Conservation (phyloP, 2,888 invertebrate species). For the Dysmachus trigonus region DNA sequence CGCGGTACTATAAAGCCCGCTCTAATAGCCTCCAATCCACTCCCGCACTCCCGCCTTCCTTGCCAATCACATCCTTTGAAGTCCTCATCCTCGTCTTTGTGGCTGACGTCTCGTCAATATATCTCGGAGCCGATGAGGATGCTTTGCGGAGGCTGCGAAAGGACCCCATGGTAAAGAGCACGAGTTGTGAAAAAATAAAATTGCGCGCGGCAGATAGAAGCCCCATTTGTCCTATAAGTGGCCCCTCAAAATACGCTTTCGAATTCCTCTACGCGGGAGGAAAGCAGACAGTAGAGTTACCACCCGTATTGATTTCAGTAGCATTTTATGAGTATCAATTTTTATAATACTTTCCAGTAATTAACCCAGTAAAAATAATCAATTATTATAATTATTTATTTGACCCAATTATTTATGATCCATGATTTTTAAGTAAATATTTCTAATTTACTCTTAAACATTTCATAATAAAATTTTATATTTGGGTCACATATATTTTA, state of each 20-base stretch:
- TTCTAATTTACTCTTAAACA: no score
- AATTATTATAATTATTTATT: no score
- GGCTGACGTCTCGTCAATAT: constrained; percentile 25
- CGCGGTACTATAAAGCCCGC: background rate
- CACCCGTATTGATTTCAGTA: background rate
- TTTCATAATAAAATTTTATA: no score
- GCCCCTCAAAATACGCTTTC: background rate
- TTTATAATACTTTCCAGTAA: no score
- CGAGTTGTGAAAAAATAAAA: background rate
- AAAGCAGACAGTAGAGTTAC: background rate
- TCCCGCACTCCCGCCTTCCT: background rate
- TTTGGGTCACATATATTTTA: no score
- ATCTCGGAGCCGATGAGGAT: background rate
- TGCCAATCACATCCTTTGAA: constrained; percentile 12
- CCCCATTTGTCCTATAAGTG: background rate
- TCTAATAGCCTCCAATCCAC: background rate
- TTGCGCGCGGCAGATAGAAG: background rate
- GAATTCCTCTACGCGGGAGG: background rate
- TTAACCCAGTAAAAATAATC: no score
- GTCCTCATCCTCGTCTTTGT: background rate
- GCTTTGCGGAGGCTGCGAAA: background rate
- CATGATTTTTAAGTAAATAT: no score
- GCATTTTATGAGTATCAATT: background rate
- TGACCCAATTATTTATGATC: no score
- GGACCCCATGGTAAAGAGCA: background rate